Percentiles rank a stretch among this genome's conserved stretches.
Evolutionary conservation across 2,888 invertebrate species (phyloP).

Genomic region (Pollenia labialis): DNA sequence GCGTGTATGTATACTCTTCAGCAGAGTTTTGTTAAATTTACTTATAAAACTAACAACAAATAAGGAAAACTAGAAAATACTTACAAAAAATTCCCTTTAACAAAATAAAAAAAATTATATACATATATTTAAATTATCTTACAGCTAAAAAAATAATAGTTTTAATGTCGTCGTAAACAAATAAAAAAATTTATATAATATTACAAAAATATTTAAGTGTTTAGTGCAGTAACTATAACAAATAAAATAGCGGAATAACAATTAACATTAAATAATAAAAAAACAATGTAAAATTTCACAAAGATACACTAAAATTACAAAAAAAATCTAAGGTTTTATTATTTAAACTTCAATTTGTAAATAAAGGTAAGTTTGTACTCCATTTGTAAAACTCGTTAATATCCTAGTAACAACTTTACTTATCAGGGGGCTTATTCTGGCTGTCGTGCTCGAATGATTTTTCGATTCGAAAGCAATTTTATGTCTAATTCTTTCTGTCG

Average conservation of each 20-base stretch:
- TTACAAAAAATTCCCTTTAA: constrained; percentile 52
- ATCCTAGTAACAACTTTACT: too few relatives aligned
- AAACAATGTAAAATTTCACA: constrained; percentile 67
- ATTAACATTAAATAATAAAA: constrained; percentile 69
- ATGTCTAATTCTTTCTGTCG: too few relatives aligned
- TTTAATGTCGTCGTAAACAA: constrained; percentile 70
- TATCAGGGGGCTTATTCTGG: too few relatives aligned
- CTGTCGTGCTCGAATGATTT: too few relatives aligned
- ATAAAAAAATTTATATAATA: constrained; percentile 63
- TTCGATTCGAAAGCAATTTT: too few relatives aligned
- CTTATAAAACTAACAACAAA: constrained; percentile 76
- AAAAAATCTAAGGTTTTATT: neutral
- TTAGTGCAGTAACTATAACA: constrained; percentile 77
- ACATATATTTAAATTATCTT: constrained; percentile 59
- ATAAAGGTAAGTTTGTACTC: too few relatives aligned
- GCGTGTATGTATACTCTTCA: constrained; percentile 77
- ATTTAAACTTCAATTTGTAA: neutral
- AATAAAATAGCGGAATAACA: constrained; percentile 70
- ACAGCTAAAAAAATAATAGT: constrained; percentile 64
- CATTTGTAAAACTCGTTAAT: too few relatives aligned
- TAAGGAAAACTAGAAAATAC: constrained; percentile 70
- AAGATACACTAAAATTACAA: constrained; percentile 59
- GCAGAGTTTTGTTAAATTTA: constrained; percentile 80
- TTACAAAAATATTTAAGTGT: constrained; percentile 76
- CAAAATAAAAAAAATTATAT: constrained; percentile 37